phyloP scores from a whole-genome alignment of 2,888 invertebrate genomes.

The Pteria penguin region DNA sequence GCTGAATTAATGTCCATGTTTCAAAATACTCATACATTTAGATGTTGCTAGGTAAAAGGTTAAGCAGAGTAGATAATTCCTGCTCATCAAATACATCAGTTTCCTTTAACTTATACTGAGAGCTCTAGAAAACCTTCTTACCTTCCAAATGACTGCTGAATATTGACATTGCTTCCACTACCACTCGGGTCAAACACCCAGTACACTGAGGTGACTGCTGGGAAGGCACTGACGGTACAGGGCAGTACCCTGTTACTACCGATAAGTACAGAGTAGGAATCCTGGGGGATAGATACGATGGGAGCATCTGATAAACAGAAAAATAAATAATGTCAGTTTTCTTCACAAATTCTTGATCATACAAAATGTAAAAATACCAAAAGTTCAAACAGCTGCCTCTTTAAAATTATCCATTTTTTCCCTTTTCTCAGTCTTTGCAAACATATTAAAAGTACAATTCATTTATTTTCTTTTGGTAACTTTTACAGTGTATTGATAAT shows the following conservation, averaged over 20 bases:
- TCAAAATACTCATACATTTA: too few relatives aligned
- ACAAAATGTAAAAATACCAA: too few relatives aligned
- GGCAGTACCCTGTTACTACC: conserved; percentile 15
- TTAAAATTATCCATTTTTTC: background rate
- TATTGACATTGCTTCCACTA: background rate
- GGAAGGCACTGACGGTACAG: conserved; percentile 15
- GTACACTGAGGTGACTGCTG: conserved; percentile 4
- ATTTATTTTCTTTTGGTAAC: too few relatives aligned
- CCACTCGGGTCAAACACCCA: conserved; percentile 9
- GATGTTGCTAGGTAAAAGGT: too few relatives aligned
- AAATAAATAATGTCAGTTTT: background rate
- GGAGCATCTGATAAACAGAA: conserved; percentile 21
- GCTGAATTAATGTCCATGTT: too few relatives aligned
- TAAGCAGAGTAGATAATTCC: too few relatives aligned
- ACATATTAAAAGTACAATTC: background rate
- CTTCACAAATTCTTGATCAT: background rate
- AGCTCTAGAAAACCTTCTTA: too few relatives aligned
- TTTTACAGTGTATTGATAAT: too few relatives aligned
- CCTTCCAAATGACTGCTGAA: background rate
- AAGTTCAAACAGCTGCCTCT: too few relatives aligned
- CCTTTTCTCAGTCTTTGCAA: background rate
- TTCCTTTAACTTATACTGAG: too few relatives aligned
- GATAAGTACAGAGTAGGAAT: conserved; percentile 14
- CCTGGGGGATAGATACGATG: background rate
- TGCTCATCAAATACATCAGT: too few relatives aligned